Percentiles rank a stretch among this genome's conserved stretches.
phyloP scores from a whole-genome alignment of 35 echinoderm and acorn worm species.

The Heliocidaris erythrogramma region DNA sequence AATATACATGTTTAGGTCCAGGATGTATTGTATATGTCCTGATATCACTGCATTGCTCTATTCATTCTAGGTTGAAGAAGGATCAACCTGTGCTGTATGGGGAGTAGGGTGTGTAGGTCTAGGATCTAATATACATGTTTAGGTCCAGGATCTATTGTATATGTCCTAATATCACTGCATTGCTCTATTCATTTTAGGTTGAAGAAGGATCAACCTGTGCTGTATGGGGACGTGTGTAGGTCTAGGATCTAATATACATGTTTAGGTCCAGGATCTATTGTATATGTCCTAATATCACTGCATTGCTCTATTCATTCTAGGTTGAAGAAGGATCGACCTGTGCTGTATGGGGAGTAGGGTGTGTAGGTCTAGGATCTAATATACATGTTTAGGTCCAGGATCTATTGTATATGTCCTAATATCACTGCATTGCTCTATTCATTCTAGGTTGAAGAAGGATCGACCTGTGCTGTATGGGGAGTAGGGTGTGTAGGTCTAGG shows the following conservation, averaged over 20 bases:
- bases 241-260: constrained; percentile 56
- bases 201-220: constrained; percentile 81
- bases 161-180: too few relatives aligned
- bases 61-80: constrained; percentile 71
- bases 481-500: too few relatives aligned
- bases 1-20: constrained; percentile 24
- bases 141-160: constrained; percentile 71
- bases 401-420: too few relatives aligned
- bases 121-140: constrained; percentile 80
- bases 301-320: too few relatives aligned
- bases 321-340: constrained; percentile 82
- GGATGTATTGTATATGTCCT: background rate
- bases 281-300: too few relatives aligned
- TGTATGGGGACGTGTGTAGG: constrained; percentile 65
- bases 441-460: too few relatives aligned
- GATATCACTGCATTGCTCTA: background rate
- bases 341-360: constrained; percentile 90
- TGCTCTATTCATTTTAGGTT: constrained; percentile 66
- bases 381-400: background rate
- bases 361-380: constrained; percentile 71
- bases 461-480: too few relatives aligned
- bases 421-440: too few relatives aligned
- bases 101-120: constrained; percentile 90
- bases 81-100: constrained; percentile 91
- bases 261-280: constrained; percentile 80